Conservation (phyloP, 2,797 vertebrate genomes). For the Mormyrops boulengeri region DNA sequence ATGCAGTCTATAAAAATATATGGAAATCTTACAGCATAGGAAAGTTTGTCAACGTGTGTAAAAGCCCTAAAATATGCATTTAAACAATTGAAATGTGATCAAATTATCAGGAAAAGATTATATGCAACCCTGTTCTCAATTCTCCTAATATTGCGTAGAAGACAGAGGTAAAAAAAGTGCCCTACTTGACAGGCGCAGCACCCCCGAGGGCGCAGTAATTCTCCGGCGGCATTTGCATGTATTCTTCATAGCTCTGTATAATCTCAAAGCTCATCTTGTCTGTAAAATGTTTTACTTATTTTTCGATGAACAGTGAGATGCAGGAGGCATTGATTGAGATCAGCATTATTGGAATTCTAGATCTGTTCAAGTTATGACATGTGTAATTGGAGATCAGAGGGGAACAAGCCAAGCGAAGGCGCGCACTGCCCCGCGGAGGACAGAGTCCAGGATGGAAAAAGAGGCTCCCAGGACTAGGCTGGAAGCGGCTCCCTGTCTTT, state of each 20-base stretch:
- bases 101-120: neutral
- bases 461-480: neutral
- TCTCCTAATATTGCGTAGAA: neutral
- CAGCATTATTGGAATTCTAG: constrained; percentile 19
- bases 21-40: neutral
- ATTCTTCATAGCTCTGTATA: neutral
- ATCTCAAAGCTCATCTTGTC: constrained; percentile 23
- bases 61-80: neutral
- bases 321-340: neutral
- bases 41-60: neutral
- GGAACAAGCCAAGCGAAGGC: neutral
- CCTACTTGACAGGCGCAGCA: neutral
- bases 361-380: constrained; percentile 38
- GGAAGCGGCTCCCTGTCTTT: neutral
- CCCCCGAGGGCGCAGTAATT: neutral
- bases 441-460: neutral
- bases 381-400: constrained; percentile 23
- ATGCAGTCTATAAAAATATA: neutral
- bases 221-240: no score
- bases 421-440: neutral
- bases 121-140: neutral
- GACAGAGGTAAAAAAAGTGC: neutral
- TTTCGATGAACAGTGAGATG: constrained; percentile 6
- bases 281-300: constrained; percentile 31
- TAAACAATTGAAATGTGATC: neutral